Evolutionary conservation across 2,113 vertebrate species (phyloP).

Genomic region (Danio rerio): GRCz12tu NC_133184.1:47942501-47943000

Average conservation of each 20-base stretch:
- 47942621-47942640: constrained; percentile 14
- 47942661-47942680: background rate
- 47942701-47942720: background rate
- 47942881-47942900: no score
- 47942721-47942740: background rate
- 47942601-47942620: constrained; percentile 14
- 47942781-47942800: no score
- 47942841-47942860: no score
- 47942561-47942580: constrained; percentile 36
- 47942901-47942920: no score
- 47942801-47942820: no score
- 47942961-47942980: no score
- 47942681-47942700: background rate
- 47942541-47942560: constrained; percentile 38
- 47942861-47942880: no score
- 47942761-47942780: background rate
- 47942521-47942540: constrained; percentile 36
- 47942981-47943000: no score
- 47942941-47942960: no score
- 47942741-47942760: background rate
- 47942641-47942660: constrained; percentile 13
- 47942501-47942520: constrained; percentile 50
- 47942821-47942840: no score
- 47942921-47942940: no score
- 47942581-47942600: constrained; percentile 39